phyloP scores from a whole-genome alignment of 2,113 vertebrate species.

The Macrotus californicus region DNA sequence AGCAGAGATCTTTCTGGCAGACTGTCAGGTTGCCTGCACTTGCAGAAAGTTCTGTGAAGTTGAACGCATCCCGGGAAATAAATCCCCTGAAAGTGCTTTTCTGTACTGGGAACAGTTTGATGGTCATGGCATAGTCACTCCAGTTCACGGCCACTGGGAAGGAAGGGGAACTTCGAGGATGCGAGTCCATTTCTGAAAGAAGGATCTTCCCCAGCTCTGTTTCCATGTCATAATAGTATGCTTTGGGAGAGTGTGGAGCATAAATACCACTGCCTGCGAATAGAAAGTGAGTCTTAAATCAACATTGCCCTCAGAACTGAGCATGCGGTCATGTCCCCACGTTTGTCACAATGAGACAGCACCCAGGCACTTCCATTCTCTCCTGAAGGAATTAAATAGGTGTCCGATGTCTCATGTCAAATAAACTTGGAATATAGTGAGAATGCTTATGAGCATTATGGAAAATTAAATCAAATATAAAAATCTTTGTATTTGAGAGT shows the following conservation, averaged over 20 bases:
- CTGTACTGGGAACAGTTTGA: neutral
- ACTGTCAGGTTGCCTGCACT: constrained; percentile 44
- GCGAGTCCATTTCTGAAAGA: neutral
- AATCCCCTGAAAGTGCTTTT: neutral
- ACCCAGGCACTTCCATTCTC: neutral
- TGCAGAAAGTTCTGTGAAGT: constrained; percentile 51
- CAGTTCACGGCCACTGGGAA: neutral
- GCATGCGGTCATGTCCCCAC: neutral
- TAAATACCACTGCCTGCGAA: constrained; percentile 83
- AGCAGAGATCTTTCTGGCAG: constrained; percentile 59
- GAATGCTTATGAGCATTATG: neutral
- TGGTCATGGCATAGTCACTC: neutral
- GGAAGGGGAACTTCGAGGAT: neutral
- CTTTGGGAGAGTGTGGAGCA: constrained; percentile 72
- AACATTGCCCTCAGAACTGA: neutral
- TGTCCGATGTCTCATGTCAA: neutral
- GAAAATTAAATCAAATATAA: neutral
- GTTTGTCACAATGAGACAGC: neutral
- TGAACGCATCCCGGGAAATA: constrained; percentile 12
- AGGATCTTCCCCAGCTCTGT: constrained; percentile 77
- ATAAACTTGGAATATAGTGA: neutral
- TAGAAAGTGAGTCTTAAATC: neutral
- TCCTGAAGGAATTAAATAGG: neutral
- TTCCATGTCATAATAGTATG: constrained; percentile 77
- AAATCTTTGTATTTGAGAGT: neutral